These are phyloP conservation scores for Patella caerulea DNA, from an alignment of 2,888 invertebrate species.

Conservation along the genomic window DNA sequence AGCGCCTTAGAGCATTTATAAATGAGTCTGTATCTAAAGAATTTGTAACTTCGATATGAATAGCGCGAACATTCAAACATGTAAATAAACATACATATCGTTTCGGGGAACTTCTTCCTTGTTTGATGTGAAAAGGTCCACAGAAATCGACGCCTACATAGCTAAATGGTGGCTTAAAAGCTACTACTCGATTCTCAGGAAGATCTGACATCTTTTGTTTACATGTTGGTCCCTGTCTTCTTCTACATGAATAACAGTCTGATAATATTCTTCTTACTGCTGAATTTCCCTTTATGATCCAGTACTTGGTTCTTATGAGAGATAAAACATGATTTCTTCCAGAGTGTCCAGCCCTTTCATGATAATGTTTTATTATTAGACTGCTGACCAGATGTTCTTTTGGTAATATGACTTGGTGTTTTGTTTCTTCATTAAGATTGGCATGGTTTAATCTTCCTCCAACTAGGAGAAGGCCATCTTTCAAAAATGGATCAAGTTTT, in stretches of 20 bases:
- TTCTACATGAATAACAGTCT: not conserved
- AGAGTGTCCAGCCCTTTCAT: not conserved
- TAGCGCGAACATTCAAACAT: constrained; percentile 23
- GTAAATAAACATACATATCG: constrained; percentile 31
- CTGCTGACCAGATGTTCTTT: constrained; percentile 12
- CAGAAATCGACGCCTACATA: constrained; percentile 21
- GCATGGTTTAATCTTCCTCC: constrained; percentile 11
- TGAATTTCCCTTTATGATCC: not conserved
- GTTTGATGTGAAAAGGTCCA: constrained; percentile 28
- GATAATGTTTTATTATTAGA: constrained; percentile 15
- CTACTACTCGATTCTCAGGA: constrained; percentile 16
- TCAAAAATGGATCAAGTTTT: constrained; percentile 2
- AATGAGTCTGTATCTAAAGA: constrained; percentile 28
- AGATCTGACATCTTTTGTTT: constrained; percentile 26
- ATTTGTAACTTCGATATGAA: constrained; percentile 24
- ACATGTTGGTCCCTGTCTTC: not conserved
- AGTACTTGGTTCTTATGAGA: not conserved
- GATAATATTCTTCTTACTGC: not conserved
- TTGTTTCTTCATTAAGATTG: not conserved
- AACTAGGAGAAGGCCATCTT: not conserved
- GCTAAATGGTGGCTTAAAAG: constrained; percentile 28
- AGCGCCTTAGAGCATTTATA: constrained; percentile 30
- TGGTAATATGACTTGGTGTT: constrained; percentile 19
- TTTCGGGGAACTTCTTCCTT: constrained; percentile 20
- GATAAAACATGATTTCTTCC: not conserved